phyloP scores from a whole-genome alignment of 1,140 invertebrate species.

The Telenomus remus region DNA sequence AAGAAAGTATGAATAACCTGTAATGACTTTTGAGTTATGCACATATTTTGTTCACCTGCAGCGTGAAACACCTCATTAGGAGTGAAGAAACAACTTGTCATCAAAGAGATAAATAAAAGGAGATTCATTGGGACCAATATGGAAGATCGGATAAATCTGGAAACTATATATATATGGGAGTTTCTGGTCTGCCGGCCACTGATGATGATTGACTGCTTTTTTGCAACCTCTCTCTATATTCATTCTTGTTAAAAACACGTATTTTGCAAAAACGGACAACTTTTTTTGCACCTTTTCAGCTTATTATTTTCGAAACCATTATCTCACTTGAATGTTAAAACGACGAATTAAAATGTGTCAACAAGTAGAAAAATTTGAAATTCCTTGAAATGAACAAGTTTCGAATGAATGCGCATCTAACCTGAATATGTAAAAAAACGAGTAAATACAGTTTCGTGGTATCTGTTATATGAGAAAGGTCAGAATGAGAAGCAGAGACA shows the following conservation, averaged over 20 bases:
- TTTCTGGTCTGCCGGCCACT: constrained; percentile 19
- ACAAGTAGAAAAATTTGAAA: too few species aligned
- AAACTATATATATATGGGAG: constrained; percentile 45
- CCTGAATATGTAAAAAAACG: too few species aligned
- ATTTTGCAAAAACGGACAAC: constrained; percentile 7
- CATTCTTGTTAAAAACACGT: constrained; percentile 19
- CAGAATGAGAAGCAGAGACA: constrained; percentile 30
- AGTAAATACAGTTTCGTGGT: too few species aligned
- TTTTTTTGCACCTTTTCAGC: background rate
- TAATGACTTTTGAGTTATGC: constrained; percentile 41
- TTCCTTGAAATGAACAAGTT: too few species aligned
- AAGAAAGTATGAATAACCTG: constrained; percentile 38
- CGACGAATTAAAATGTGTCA: too few species aligned
- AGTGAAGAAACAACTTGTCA: constrained; percentile 54
- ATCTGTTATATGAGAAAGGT: too few species aligned
- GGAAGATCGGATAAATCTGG: constrained; percentile 38
- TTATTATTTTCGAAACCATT: background rate
- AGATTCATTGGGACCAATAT: constrained; percentile 44
- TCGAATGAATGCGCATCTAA: too few species aligned
- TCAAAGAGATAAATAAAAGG: constrained; percentile 48
- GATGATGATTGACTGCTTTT: constrained; percentile 42
- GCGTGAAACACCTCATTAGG: constrained; percentile 51
- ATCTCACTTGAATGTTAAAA: background rate
- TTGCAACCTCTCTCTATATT: constrained; percentile 10
- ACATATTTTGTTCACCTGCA: constrained; percentile 45